A percentile compares a stretch with the other conserved stretches of the same genome.
Evolutionary conservation across 1,140 invertebrate genomes (phyloP).

Genomic region (Sesamia nonagrioides): DNA sequence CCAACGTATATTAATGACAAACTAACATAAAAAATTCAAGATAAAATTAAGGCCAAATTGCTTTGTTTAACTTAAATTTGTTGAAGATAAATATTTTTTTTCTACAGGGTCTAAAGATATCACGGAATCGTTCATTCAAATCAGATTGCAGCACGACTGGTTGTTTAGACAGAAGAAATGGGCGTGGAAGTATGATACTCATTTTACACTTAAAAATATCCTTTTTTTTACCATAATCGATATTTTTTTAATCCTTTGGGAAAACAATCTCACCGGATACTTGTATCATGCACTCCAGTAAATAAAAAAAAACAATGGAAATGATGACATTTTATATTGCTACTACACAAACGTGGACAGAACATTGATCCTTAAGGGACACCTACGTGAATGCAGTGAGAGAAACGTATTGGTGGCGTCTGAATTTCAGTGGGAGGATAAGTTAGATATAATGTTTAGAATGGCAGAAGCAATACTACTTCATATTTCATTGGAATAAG

Average conservation of each 20-base stretch:
- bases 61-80: background rate
- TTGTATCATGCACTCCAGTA: no score
- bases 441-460: background rate
- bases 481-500: background rate
- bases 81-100: background rate
- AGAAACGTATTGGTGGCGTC: background rate
- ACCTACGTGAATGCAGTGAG: background rate
- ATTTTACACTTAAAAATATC: slow-evolving; percentile 3
- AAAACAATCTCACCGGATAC: no score
- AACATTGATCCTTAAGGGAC: background rate
- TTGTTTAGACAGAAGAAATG: slow-evolving; percentile 78
- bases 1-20: no score
- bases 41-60: no score
- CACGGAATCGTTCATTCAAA: slow-evolving; percentile 82
- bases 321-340: no score
- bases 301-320: no score
- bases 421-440: background rate
- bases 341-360: background rate
- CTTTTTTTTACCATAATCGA: background rate
- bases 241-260: no score
- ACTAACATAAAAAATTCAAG: no score
- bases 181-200: slow-evolving; percentile 79
- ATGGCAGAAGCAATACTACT: background rate
- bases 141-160: slow-evolving; percentile 81
- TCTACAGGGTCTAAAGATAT: slow-evolving; percentile 81